phyloP scores from a whole-genome alignment of 1,140 invertebrate genomes.

The Anoplophora glabripennis region DNA sequence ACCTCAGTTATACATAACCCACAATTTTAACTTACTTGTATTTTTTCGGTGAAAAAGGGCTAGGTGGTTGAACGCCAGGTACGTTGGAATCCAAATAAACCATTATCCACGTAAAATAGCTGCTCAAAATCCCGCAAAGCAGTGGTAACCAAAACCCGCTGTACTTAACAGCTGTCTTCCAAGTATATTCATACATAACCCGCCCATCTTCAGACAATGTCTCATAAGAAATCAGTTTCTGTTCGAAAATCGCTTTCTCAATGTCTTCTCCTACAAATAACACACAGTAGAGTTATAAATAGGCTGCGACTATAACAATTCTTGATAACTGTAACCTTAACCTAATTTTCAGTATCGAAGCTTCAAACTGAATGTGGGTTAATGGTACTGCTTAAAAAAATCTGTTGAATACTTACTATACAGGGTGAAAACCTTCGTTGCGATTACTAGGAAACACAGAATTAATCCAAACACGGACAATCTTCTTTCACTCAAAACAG shows the following conservation, averaged over 20 bases:
- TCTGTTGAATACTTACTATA: constrained; percentile 34
- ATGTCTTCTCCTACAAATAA: constrained; percentile 36
- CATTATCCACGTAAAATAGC: constrained; percentile 50
- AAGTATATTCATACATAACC: constrained; percentile 35
- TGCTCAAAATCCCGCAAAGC: constrained; percentile 40
- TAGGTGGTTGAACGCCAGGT: constrained; percentile 52
- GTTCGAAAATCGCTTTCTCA: constrained; percentile 31
- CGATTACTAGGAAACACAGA: constrained; percentile 34
- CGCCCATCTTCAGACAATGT: constrained; percentile 35
- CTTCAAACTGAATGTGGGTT: background rate
- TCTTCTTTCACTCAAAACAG: constrained; percentile 32
- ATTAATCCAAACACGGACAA: constrained; percentile 35
- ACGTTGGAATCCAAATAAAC: constrained; percentile 54
- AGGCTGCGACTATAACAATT: constrained; percentile 3
- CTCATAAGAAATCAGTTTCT: constrained; percentile 35
- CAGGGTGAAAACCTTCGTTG: constrained; percentile 29
- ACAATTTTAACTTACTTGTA: constrained; percentile 37
- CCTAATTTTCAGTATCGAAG: constrained; percentile 2
- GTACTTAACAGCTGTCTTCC: constrained; percentile 34
- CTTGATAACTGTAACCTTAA: constrained; percentile 3
- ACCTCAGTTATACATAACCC: too few relatives aligned
- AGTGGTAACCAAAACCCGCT: constrained; percentile 43
- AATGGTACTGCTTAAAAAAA: background rate
- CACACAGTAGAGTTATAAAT: constrained; percentile 7
- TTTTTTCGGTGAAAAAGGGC: constrained; percentile 49